Evolutionary conservation across 2,113 vertebrate genomes (phyloP).

Genomic region (Fulica atra): DNA sequence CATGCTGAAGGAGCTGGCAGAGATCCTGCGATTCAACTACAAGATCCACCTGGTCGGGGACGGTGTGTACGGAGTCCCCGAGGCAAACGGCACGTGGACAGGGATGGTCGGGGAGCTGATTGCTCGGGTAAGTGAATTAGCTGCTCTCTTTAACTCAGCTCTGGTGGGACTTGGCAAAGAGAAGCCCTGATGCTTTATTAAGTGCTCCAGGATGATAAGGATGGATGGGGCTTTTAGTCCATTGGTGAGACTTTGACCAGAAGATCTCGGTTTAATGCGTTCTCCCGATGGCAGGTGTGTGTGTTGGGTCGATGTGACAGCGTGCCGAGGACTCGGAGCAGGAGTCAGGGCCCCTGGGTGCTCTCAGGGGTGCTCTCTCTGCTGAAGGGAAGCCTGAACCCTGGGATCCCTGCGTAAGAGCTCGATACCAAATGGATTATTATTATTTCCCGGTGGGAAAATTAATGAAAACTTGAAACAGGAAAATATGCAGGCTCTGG

Average conservation of each 20-base stretch:
- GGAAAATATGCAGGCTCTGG: background rate
- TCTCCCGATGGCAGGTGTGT: background rate
- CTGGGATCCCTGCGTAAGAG: fast-evolving
- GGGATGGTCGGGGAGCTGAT: conserved; percentile 98
- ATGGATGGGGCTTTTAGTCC: background rate
- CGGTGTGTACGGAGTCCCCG: conserved; percentile 89
- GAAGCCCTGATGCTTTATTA: background rate
- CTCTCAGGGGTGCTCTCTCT: background rate
- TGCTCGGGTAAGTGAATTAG: conserved; percentile 82
- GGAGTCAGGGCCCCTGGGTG: fast-evolving
- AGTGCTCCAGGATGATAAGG: background rate
- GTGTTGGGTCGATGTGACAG: background rate
- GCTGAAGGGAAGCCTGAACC: background rate
- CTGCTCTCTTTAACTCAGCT: background rate
- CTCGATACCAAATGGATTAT: fast-evolving
- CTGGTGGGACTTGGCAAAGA: background rate
- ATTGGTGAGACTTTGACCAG: background rate
- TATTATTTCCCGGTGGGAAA: background rate
- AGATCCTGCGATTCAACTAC: conserved; percentile 95
- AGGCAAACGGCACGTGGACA: conserved; percentile 92
- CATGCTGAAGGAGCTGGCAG: conserved; percentile 94
- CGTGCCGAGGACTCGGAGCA: fast-evolving
- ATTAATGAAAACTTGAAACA: background rate
- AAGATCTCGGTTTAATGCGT: background rate
- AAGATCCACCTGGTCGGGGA: conserved; percentile 94